phyloP scores from a whole-genome alignment of 2,113 vertebrate genomes.

The Caracal caracal region DNA sequence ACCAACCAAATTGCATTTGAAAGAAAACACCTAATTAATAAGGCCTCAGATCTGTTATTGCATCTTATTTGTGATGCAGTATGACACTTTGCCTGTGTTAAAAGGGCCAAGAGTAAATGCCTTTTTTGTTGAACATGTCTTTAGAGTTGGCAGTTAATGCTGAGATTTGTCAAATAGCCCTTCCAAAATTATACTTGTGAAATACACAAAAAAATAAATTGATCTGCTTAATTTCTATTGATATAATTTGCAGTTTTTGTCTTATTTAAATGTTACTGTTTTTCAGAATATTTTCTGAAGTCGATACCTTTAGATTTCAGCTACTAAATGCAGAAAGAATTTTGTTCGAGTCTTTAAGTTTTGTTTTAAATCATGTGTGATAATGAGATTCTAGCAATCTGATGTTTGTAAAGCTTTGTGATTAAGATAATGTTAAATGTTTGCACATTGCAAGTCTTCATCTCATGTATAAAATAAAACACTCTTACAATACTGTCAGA shows the following conservation, averaged over 20 bases:
- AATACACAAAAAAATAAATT: constrained; percentile 87
- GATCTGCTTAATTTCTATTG: constrained; percentile 87
- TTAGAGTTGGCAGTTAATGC: constrained; percentile 82
- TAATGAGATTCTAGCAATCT: background rate
- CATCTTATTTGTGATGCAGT: constrained; percentile 80
- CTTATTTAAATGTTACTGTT: constrained; percentile 72
- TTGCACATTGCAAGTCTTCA: background rate
- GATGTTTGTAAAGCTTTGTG: background rate
- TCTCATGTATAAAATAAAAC: constrained; percentile 18
- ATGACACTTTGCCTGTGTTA: constrained; percentile 77
- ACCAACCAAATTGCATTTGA: constrained; percentile 68
- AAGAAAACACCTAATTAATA: constrained; percentile 72
- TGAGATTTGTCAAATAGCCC: constrained; percentile 84
- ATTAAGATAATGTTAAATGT: background rate
- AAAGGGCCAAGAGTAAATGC: constrained; percentile 80
- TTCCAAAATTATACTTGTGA: constrained; percentile 86
- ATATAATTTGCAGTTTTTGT: constrained; percentile 81
- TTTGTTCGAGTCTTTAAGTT: constrained; percentile 13
- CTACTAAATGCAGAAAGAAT: constrained; percentile 10
- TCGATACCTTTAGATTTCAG: constrained; percentile 49
- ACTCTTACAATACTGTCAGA: background rate
- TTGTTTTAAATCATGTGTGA: constrained; percentile 6
- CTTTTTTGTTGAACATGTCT: constrained; percentile 83
- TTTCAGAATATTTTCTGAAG: constrained; percentile 62
- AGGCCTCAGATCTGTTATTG: constrained; percentile 79